A percentile compares a stretch with the other conserved stretches of the same genome.
phyloP scores from a whole-genome alignment of 2,797 vertebrate genomes.

The Danio kyathit region DNA sequence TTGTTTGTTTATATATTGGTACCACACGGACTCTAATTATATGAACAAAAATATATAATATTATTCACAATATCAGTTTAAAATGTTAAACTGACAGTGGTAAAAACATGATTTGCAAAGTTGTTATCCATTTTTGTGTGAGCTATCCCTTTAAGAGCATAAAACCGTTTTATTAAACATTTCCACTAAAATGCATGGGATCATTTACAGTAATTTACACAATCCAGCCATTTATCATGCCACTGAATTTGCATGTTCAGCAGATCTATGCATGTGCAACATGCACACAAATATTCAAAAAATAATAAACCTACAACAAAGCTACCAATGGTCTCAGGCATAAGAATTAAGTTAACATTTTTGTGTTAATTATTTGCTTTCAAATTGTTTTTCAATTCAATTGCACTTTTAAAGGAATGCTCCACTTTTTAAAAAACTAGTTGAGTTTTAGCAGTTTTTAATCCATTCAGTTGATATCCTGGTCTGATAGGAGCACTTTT shows the following conservation, averaged over 20 bases:
- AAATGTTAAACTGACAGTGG: background rate
- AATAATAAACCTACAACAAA: background rate
- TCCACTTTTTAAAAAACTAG: too few species aligned
- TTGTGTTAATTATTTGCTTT: conserved; percentile 35
- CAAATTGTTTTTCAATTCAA: background rate
- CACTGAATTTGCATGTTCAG: conserved; percentile 7
- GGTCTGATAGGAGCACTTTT: too few species aligned
- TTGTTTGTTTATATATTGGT: background rate
- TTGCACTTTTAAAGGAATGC: background rate
- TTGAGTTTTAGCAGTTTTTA: too few species aligned
- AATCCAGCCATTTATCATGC: conserved; percentile 3
- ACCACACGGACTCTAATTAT: conserved; percentile 14
- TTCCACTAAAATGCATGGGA: conserved; percentile 16
- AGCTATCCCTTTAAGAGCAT: conserved; percentile 12
- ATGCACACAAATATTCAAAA: background rate
- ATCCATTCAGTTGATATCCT: too few species aligned
- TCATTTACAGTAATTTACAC: conserved; percentile 18
- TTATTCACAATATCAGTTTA: background rate
- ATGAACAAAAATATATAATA: background rate
- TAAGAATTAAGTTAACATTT: background rate
- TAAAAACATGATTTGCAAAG: too few species aligned
- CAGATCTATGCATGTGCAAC: background rate
- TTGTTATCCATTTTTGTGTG: background rate
- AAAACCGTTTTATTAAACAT: conserved; percentile 24
- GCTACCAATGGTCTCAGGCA: background rate